Conservation (phyloP, 2,113 vertebrate species). For the Grammatotria lemairii region DNA sequence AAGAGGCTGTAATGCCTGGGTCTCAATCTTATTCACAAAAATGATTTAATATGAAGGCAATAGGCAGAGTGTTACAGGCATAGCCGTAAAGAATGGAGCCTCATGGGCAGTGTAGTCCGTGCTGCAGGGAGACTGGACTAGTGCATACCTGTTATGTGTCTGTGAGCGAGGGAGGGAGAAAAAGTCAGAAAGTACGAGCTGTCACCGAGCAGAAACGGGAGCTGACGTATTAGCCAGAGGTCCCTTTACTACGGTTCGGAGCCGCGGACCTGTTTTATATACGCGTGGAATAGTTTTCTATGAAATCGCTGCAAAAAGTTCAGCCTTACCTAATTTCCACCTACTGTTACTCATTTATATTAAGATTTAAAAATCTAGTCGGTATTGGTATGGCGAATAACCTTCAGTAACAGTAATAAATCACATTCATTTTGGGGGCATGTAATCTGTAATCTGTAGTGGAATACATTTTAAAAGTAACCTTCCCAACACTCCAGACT, state of each 20-base stretch:
- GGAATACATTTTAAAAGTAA: neutral
- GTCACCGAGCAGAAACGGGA: neutral
- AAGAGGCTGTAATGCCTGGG: neutral
- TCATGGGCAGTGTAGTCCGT: neutral
- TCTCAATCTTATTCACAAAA: neutral
- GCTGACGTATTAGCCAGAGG: rapidly evolving
- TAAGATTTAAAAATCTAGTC: neutral
- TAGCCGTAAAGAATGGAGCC: neutral
- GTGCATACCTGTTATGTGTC: neutral
- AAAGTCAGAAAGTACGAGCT: neutral
- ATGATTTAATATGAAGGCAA: neutral
- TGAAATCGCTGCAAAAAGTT: neutral
- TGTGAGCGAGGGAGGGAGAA: neutral
- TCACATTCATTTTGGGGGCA: neutral
- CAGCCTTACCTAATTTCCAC: neutral
- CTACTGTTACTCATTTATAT: rapidly evolving
- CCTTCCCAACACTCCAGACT: neutral
- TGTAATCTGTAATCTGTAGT: neutral
- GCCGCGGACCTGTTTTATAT: rapidly evolving
- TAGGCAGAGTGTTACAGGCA: neutral
- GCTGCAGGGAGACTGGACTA: neutral
- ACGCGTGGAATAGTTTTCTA: neutral
- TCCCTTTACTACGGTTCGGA: rapidly evolving
- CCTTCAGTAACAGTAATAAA: neutral
- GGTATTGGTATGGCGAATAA: rapidly evolving